These are phyloP conservation scores for Elmis aenea DNA, from an alignment of 2,888 invertebrate genomes.

Conservation along the genomic window DNA sequence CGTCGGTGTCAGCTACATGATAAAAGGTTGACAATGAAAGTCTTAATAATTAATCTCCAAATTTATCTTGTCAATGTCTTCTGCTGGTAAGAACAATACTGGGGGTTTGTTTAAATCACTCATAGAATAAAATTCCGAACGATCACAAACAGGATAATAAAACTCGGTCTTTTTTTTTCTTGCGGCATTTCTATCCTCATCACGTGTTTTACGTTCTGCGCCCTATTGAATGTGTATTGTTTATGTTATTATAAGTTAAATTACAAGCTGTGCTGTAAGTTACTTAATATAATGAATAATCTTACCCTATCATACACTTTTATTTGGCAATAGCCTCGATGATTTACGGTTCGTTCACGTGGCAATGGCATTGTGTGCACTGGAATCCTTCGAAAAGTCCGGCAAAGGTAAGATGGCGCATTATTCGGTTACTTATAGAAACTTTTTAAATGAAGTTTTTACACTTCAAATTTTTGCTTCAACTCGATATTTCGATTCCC, in stretches of 20 bases:
- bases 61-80: constrained; percentile 85
- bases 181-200: constrained; percentile 94
- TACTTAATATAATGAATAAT: constrained; percentile 18
- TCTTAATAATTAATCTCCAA: constrained; percentile 1
- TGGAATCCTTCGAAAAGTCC: constrained; percentile 96
- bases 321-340: constrained; percentile 98
- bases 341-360: constrained; percentile 79
- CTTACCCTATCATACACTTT: constrained; percentile 99
- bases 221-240: constrained; percentile 58
- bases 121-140: constrained; percentile 98
- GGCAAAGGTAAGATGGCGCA: constrained; percentile 56
- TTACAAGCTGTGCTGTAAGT: constrained; percentile 1
- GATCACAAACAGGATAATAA: constrained; percentile 92
- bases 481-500: constrained; percentile 99
- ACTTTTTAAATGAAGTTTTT: background rate
- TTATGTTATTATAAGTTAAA: background rate
- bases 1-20: constrained; percentile 59
- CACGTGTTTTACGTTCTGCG: constrained; percentile 96
- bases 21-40: constrained; percentile 22
- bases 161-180: constrained; percentile 95
- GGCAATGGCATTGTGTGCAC: constrained; percentile 95
- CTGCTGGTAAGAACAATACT: constrained; percentile 90
- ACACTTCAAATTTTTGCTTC: constrained; percentile 75
- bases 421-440: too few relatives aligned
- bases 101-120: constrained; percentile 91